Evolutionary conservation across 2,797 vertebrate species (phyloP), one percentile per base, ranked within the genome.

Genomic region (Avahi laniger): DNA sequence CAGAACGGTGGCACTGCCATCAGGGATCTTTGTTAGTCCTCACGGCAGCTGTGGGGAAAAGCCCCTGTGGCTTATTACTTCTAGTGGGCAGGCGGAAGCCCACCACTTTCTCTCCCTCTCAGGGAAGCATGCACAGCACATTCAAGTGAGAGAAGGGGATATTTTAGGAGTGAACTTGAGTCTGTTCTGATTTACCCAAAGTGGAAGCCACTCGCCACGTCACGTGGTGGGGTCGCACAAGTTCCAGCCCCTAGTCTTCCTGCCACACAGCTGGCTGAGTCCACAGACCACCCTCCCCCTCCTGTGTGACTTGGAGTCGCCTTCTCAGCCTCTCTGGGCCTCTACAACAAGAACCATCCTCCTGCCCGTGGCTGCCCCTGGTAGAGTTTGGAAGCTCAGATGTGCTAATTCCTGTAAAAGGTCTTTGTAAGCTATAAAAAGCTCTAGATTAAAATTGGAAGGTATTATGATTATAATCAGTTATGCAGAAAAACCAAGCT

Each of bases 381-480:
- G 17, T 41, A 41, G 50, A 9, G 4, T 90, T 35, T n/a, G 48
- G 75, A 50, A 48, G 79, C 76, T 93, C 87, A 46, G 57, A 87
- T 12, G 84, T 20, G 2, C 67, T 73, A 15, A 43, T 76, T 84
- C 50, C 88, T 11, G 0, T 30, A 54, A 75, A 70, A 81, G 50
- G 65, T 80, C 88, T 88, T 80, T 94, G 85, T 79, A 38, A 24
- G 26, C 89, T 89, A 70, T 84, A 91, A 92, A 96, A 92, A 84
- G 83, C 90, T 93, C 80, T 76, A 75, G 75, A 84, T 79, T 85
- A 73, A 96, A 95, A 73, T 57, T 26, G 69, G 59, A 93, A 97
- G 80, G 89, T 63, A 57, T 91, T 94, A 63, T 50, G 35, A 81
- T 81, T 89, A 46, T 81, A 50, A 91, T 90, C 73, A 76, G 38